Evolutionary conservation across 2,888 invertebrate species (phyloP), one percentile per base, ranked within the genome.

Genomic region (Orthosia gracilis): DNA sequence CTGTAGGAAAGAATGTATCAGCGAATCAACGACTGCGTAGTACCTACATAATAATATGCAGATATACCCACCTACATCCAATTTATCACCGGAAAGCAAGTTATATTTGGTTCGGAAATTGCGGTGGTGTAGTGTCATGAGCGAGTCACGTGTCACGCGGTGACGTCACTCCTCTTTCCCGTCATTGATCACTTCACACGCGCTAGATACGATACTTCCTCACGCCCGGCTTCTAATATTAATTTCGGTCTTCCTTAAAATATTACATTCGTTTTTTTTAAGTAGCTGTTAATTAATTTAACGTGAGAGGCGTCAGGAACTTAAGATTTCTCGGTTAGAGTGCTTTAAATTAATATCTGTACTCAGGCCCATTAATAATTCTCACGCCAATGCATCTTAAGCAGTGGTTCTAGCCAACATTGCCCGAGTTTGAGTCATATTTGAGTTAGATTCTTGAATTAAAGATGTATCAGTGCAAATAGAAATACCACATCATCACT

Each of bases 51-150:
- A 40, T 40, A 40, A 7, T 40, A 40, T 40, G 40, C 40, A 40
- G 40, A 40, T 40, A 65, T 72, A 73, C 11, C n/a, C n/a, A 62
- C 61, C 50, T 64, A 64, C 73, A 85, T 77, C 83, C 83, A 86
- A 86, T 86, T 82, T 86, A 84, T 82, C 80, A 81, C 85, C 80
- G 87, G 87, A 86, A 86, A 73, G 78, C 84, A 78, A 80, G 79
- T 84, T 85, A 87, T 84, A 87, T 85, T 87, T 87, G 84, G 84
- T 86, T 85, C 85, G 86, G 86, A 86, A 80, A 87, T 87, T 85
- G 84, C 82, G 84, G 80, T 73, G 76, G 70, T 82, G 83, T 80
- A 80, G 84, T 80, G 76, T 81, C 86, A 80, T 76, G 65, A 84
- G 85, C 74, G 84, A 80, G 76, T 84, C 86, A 77, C 85, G 77